Evolutionary conservation across 2,113 vertebrate species (phyloP), one percentile per base, ranked within the genome.

Genomic region (Morone saxatilis): DNA sequence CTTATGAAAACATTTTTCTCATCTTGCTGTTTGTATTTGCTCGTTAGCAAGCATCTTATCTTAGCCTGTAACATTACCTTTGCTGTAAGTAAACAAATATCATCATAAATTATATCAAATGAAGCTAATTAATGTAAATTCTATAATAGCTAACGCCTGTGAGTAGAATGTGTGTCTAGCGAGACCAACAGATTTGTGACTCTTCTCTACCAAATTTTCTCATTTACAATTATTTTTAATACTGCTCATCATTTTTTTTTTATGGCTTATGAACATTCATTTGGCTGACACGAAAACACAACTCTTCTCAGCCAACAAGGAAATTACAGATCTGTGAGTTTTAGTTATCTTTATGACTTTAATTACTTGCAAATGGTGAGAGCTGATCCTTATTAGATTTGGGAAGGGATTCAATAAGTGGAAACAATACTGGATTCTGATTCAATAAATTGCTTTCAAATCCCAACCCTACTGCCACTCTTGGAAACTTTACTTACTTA

Each of bases 281-380:
- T 62, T 61, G 38, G 19, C n/a, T 47, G 51, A 47, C 25, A 20
- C 43, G 13, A 51, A 71, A 71, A 45, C 43, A 12, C 5, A 47
- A 13, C 45, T 22, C 47, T 61, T 73, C 47, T 40, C 40, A 38
- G 45, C 43, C n/a, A 59, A n/a, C 66, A 25, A 51, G 17, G 8
- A 59, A 72, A 53, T 67, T 38, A 61, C 61, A 72, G 19, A 25
- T 47, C 4, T 61, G 36, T 45, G 36, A 36, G 45, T 43, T 60
- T 57, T 47, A 51, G 12, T 25, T 63, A n/a, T 76, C 31, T 31
- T 31, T 53, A 16, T 66, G 40, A 65, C 40, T 80, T 36, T 36
- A 63, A 63, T 70, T 40, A 50, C 17, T 66, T 85, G 77, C 65
- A 65, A 48, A 68, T 69, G 38, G 74, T 74, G 19, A 19, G 36